phyloP scores from a whole-genome alignment of 1,140 invertebrate species.

The Papilio aristodemus region DNA sequence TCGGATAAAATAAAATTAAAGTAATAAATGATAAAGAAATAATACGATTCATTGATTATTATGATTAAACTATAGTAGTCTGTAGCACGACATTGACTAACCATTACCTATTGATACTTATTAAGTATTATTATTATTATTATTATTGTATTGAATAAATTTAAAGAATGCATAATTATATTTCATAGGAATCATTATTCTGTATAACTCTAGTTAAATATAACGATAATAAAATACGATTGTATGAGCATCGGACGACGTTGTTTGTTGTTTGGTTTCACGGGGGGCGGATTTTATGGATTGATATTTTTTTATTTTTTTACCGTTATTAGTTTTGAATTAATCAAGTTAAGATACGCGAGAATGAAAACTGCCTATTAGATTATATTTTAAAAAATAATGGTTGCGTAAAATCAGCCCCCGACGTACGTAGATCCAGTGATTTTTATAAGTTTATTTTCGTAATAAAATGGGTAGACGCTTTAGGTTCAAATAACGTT shows the following conservation, averaged over 20 bases:
- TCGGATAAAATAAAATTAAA: conserved; percentile 77
- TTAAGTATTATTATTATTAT: conserved; percentile 79
- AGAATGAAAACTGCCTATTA: conserved; percentile 79
- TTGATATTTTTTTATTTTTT: conserved; percentile 81
- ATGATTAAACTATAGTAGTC: conserved; percentile 77
- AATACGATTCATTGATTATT: conserved; percentile 79
- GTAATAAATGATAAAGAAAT: conserved; percentile 76
- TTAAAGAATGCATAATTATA: conserved; percentile 81
- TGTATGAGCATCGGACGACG: conserved; percentile 76
- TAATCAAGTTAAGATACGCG: conserved; percentile 75
- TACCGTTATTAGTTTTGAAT: conserved; percentile 80
- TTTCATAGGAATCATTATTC: conserved; percentile 82
- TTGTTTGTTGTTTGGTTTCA: conserved; percentile 72
- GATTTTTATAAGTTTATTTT: conserved; percentile 80
- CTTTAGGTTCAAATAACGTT: conserved; percentile 81
- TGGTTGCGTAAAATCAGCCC: conserved; percentile 75
- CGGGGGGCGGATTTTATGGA: conserved; percentile 74
- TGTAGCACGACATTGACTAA: conserved; percentile 79
- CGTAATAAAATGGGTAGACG: conserved; percentile 80
- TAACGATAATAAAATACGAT: conserved; percentile 80
- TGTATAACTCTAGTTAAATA: conserved; percentile 82
- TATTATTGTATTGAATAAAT: conserved; percentile 77
- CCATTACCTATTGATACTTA: conserved; percentile 79
- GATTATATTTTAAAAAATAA: conserved; percentile 81
- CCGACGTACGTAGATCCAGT: conserved; percentile 73